Conservation (phyloP, 2,113 vertebrate genomes). For the Chunga burmeisteri region DNA sequence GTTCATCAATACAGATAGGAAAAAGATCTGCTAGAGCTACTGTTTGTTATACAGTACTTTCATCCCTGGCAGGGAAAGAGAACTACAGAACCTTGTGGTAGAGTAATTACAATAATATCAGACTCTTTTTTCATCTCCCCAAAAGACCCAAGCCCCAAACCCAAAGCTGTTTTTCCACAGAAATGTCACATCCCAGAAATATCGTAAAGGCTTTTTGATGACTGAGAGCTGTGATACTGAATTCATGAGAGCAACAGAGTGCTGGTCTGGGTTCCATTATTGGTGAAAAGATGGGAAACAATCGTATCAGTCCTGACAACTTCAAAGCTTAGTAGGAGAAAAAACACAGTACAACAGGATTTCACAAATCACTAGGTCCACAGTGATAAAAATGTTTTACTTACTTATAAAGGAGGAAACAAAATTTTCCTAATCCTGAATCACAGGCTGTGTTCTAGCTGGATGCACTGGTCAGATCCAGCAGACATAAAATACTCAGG, state of each 20-base stretch:
- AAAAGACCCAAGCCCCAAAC: background rate
- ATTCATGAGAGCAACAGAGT: background rate
- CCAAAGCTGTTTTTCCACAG: conserved; percentile 2
- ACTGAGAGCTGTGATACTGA: background rate
- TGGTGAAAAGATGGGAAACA: conserved; percentile 27
- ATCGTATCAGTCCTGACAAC: conserved; percentile 6
- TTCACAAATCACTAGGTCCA: background rate
- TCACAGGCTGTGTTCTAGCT: background rate
- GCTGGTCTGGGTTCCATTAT: background rate
- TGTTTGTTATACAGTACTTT: background rate
- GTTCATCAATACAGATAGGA: background rate
- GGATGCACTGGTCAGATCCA: background rate
- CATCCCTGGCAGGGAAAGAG: background rate
- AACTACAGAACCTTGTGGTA: background rate
- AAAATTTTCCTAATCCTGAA: background rate
- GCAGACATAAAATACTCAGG: background rate
- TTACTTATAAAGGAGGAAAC: background rate
- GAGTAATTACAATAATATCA: background rate
- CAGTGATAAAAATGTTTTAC: background rate
- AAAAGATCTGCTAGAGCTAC: background rate
- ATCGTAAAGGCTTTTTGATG: conserved; percentile 11
- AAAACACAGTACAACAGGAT: background rate
- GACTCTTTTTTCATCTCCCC: background rate
- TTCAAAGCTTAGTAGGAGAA: conserved; percentile 25
- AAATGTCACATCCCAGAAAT: conserved; percentile 9